These are phyloP conservation scores for Gasterosteus nipponicus DNA, from an alignment of 2,113 vertebrate genomes.

Conservation along the genomic window DNA sequence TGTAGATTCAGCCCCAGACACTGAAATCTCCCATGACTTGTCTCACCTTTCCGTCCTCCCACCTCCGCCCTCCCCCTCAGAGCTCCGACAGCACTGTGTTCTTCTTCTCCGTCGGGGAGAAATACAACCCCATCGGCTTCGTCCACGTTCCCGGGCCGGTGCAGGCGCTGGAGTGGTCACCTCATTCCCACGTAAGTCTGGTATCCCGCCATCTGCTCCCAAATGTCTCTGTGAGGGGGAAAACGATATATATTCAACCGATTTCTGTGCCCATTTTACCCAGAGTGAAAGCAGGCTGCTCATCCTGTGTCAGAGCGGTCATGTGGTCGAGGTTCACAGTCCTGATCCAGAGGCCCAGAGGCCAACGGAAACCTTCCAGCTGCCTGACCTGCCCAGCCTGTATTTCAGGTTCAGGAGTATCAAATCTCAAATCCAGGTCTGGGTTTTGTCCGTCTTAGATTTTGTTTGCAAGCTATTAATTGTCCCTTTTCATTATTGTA, in stretches of 20 bases:
- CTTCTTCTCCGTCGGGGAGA: constrained; percentile 86
- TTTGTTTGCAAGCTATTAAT: background rate
- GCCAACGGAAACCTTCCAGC: constrained; percentile 78
- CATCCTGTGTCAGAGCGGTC: constrained; percentile 87
- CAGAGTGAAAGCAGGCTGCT: constrained; percentile 85
- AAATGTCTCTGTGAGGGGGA: background rate
- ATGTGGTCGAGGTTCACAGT: constrained; percentile 83
- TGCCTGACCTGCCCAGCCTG: constrained; percentile 78
- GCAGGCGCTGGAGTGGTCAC: constrained; percentile 87
- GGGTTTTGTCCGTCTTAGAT: background rate
- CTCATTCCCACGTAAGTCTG: constrained; percentile 82
- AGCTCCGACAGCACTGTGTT: constrained; percentile 92
- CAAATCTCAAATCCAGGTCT: constrained; percentile 90
- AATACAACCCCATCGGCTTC: constrained; percentile 89
- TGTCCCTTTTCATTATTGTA: background rate
- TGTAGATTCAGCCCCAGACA: too few species aligned
- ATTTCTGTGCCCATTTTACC: constrained; percentile 39
- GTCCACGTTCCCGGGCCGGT: constrained; percentile 90
- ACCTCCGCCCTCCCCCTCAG: constrained; percentile 73
- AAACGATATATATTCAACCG: background rate
- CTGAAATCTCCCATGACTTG: too few species aligned
- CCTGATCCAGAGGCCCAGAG: constrained; percentile 68
- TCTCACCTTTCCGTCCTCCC: background rate
- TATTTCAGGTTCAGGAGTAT: constrained; percentile 91
- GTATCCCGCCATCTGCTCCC: background rate